A percentile compares a stretch with the other conserved stretches of the same genome.
Conservation (phyloP, 2,888 invertebrate species). For the Masnerella sp. region DNA sequence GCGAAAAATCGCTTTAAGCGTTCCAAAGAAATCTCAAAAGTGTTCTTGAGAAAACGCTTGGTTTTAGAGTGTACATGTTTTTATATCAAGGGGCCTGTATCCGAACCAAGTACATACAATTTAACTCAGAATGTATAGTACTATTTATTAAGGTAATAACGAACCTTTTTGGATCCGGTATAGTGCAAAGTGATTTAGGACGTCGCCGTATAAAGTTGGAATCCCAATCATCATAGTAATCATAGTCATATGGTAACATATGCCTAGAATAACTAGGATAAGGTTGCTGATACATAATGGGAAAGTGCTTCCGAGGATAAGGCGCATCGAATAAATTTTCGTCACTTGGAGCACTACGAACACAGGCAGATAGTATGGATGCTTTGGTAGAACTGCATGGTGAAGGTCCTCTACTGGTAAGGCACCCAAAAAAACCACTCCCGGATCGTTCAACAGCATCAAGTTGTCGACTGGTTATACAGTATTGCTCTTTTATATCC, state of each 20-base stretch:
- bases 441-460: slow-evolving; percentile 85
- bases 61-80: no score
- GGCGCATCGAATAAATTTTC: slow-evolving; percentile 92
- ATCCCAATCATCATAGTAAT: slow-evolving; percentile 80
- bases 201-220: slow-evolving; percentile 89
- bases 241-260: slow-evolving; percentile 66
- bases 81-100: no score
- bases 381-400: slow-evolving; percentile 81
- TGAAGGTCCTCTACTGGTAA: slow-evolving; percentile 86
- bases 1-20: no score
- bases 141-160: no score
- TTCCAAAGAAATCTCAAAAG: no score
- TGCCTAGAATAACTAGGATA: slow-evolving; percentile 71
- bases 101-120: no score
- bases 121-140: no score
- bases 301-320: slow-evolving; percentile 81
- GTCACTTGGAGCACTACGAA: slow-evolving; percentile 91
- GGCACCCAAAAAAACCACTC: slow-evolving; percentile 89
- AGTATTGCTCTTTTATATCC: slow-evolving; percentile 95
- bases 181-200: slow-evolving; percentile 86
- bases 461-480: slow-evolving; percentile 93
- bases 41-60: no score
- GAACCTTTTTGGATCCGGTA: slow-evolving; percentile 85
- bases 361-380: slow-evolving; percentile 92
- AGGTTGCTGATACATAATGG: slow-evolving; percentile 73